These are phyloP conservation scores for Heptranchias perlo DNA, from an alignment of 2,113 vertebrate species.

Conservation along the genomic window DNA sequence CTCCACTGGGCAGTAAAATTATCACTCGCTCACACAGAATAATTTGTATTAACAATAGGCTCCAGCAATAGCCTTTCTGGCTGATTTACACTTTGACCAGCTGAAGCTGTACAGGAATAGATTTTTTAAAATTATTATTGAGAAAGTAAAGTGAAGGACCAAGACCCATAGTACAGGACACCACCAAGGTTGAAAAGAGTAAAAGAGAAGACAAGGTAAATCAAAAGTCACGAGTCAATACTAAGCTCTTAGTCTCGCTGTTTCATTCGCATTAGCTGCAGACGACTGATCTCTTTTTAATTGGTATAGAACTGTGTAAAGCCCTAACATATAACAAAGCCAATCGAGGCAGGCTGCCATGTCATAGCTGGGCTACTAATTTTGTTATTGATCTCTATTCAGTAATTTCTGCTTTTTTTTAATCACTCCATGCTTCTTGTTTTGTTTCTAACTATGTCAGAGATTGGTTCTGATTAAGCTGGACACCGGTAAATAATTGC, in stretches of 20 bases:
- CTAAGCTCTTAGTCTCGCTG: background rate
- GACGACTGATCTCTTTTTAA: conserved; percentile 20
- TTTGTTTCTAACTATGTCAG: background rate
- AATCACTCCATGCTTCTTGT: background rate
- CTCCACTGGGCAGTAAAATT: conserved; percentile 25
- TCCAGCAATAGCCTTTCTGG: background rate
- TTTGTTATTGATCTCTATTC: conserved; percentile 28
- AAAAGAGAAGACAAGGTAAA: conserved; percentile 28
- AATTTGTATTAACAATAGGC: conserved; percentile 30
- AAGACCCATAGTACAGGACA: background rate
- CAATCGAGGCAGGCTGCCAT: background rate
- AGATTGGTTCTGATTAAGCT: conserved; percentile 23
- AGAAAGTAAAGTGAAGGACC: background rate
- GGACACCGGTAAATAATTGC: conserved; percentile 28
- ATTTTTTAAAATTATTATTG: background rate
- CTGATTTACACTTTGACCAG: background rate
- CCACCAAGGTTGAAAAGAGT: conserved; percentile 23
- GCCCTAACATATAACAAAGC: background rate
- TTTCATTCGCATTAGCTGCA: conserved; percentile 7
- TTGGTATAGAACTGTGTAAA: conserved; percentile 2
- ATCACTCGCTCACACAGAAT: background rate
- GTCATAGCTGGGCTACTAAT: conserved; percentile 29
- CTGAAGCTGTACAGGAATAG: conserved; percentile 22
- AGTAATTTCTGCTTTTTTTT: background rate
- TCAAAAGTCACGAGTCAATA: background rate